Conservation (phyloP, 2,888 invertebrate genomes). For the Alsophila aescularia region DNA sequence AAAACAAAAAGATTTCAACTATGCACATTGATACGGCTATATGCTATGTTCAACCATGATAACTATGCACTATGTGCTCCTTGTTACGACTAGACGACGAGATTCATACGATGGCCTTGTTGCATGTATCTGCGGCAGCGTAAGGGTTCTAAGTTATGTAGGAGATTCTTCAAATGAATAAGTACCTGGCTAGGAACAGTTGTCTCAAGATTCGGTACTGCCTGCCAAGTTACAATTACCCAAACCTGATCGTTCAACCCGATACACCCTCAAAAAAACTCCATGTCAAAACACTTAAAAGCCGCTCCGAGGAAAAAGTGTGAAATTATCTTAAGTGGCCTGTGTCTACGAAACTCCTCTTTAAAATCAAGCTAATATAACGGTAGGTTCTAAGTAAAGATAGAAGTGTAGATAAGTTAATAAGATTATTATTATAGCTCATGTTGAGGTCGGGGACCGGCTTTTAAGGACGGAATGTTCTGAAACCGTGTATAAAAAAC, state of each 20-base stretch:
- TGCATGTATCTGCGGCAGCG: not conserved
- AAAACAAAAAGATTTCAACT: not conserved
- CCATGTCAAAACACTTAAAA: slow-evolving; percentile 72
- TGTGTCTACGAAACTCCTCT: slow-evolving; percentile 69
- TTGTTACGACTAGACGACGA: no score
- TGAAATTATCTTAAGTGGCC: slow-evolving; percentile 81
- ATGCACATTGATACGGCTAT: not conserved
- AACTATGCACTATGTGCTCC: no score
- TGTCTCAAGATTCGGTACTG: slow-evolving; percentile 10
- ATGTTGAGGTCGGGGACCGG: slow-evolving; percentile 77
- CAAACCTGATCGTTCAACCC: slow-evolving; percentile 43
- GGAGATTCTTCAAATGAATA: not conserved
- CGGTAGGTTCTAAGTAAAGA: slow-evolving; percentile 82
- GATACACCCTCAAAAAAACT: slow-evolving; percentile 51
- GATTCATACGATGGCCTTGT: not conserved
- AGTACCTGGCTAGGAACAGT: not conserved
- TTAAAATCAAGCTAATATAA: slow-evolving; percentile 76
- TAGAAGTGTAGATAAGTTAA: slow-evolving; percentile 82
- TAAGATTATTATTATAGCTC: slow-evolving; percentile 82
- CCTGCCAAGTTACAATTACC: not conserved
- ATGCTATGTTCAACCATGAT: not conserved
- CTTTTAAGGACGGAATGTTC: slow-evolving; percentile 80
- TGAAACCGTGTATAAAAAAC: slow-evolving; percentile 82
- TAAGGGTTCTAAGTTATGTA: not conserved
- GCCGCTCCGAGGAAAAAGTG: slow-evolving; percentile 68